Evolutionary conservation across 2,113 vertebrate genomes (phyloP), one percentile per base, ranked within the genome.

Genomic region (Muscicapa adusta): DNA sequence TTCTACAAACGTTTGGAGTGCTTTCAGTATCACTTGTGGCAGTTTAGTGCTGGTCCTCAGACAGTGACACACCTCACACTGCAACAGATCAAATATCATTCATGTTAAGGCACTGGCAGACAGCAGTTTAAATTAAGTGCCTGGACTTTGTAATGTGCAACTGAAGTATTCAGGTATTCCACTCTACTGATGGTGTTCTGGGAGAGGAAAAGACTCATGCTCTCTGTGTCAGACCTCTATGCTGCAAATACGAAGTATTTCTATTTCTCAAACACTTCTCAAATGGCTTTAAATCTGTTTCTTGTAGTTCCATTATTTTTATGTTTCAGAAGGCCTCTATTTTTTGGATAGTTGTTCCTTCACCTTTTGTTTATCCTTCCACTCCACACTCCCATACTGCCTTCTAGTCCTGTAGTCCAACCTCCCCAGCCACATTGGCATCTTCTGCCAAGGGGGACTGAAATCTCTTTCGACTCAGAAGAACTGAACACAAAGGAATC

Each of bases 61-160:
- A 14, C 12, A 29, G 9, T 29, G 11, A 2, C 10, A 18, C 2
- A 3, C 4, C 18, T 73, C 50, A 65, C 0, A 5, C 19, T 2
- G 19, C 0, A 5, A 54, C 13, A 53, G 38, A 70, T 33, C 3
- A 6, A 53, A 20, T 48, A 33, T 26, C 13, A 54, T 63, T 67
- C 26, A 28, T 16, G 3, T 28, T 54, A 63, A 24, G 53, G 13
- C 18, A 84, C n/a, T 57, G 28, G 45, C 28, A 72, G n/a, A 40
- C 18, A 89, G 40, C 6, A 83, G n/a, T 62, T 71, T 68, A 45
- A 60, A 48, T 34, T 43, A 43, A 70, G 25, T 26, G 18, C 14
- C 40, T 76, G 38, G 24, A 53, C 7, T 61, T 73, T 11, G 3
- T 31, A 73, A 58, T 45, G 40, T 79, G 36, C 22, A 38, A 2